A percentile compares a stretch with the other conserved stretches of the same genome.
Conservation (phyloP, 2,888 invertebrate genomes). For the Protodeltote pygarga region DNA sequence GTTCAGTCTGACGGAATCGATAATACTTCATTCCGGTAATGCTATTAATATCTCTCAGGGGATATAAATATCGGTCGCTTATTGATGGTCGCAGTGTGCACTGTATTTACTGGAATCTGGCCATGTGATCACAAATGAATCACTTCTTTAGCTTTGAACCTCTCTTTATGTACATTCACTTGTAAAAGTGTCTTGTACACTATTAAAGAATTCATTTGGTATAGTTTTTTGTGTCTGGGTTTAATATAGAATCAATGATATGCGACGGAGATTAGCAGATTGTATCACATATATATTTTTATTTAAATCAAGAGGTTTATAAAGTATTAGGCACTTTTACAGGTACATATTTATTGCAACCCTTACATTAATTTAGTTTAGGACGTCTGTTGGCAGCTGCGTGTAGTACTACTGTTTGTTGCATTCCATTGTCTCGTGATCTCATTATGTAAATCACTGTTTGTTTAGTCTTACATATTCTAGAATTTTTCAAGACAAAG, state of each 20-base stretch:
- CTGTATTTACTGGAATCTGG: conserved; percentile 11
- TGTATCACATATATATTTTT: too few relatives aligned
- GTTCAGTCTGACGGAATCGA: conserved; percentile 39
- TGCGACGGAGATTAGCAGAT: too few relatives aligned
- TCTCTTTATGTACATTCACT: too few relatives aligned
- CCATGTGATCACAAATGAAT: conserved; percentile 34
- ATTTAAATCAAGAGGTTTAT: too few relatives aligned
- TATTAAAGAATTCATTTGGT: too few relatives aligned
- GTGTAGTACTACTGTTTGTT: conserved; percentile 25
- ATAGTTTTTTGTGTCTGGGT: too few relatives aligned
- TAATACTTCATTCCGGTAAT: conserved; percentile 44
- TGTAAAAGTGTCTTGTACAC: too few relatives aligned
- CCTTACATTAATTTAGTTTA: too few relatives aligned
- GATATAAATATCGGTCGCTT: conserved; percentile 32
- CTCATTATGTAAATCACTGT: conserved; percentile 14
- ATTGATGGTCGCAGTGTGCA: conserved; percentile 40
- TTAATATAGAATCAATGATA: too few relatives aligned
- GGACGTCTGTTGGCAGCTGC: conserved; percentile 40
- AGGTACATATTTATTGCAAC: conserved; percentile 17
- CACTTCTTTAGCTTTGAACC: conserved; percentile 24
- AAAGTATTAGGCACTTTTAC: too few relatives aligned
- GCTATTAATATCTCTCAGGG: conserved; percentile 46
- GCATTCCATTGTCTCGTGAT: conserved; percentile 42
- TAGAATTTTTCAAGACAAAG: too few relatives aligned
- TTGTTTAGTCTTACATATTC: conserved; percentile 7